These are phyloP conservation scores for Drosophila mayaguana DNA, from an alignment of 2,888 invertebrate species.

Conservation along the genomic window DNA sequence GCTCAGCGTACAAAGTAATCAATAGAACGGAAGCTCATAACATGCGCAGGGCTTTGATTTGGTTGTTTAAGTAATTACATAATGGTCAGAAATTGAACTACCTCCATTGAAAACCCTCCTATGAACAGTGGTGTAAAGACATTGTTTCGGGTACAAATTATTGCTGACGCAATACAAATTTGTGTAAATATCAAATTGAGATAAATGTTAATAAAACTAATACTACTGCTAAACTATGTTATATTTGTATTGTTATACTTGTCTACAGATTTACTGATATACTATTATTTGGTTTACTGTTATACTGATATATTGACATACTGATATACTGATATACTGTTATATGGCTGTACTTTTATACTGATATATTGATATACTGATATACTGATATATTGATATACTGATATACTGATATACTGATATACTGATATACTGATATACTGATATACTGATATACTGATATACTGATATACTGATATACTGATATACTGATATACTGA, in stretches of 20 bases:
- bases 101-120: background rate
- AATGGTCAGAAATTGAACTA: slow-evolving; percentile 52
- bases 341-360: too few species aligned
- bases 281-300: too few species aligned
- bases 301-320: too few species aligned
- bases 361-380: background rate
- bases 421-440: too few species aligned
- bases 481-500: background rate
- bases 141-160: background rate
- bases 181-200: too few species aligned
- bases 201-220: too few species aligned
- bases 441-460: background rate
- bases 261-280: too few species aligned
- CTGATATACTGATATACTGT: too few species aligned
- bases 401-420: too few species aligned
- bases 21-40: slow-evolving; percentile 66
- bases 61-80: slow-evolving; percentile 64
- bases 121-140: slow-evolving; percentile 23
- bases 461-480: background rate
- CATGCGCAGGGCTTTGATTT: slow-evolving; percentile 48
- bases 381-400: background rate
- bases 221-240: too few species aligned
- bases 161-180: background rate
- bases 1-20: slow-evolving; percentile 56
- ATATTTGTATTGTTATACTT: too few species aligned